Conservation (phyloP, 1,140 invertebrate species). For the Spodoptera litura region DNA sequence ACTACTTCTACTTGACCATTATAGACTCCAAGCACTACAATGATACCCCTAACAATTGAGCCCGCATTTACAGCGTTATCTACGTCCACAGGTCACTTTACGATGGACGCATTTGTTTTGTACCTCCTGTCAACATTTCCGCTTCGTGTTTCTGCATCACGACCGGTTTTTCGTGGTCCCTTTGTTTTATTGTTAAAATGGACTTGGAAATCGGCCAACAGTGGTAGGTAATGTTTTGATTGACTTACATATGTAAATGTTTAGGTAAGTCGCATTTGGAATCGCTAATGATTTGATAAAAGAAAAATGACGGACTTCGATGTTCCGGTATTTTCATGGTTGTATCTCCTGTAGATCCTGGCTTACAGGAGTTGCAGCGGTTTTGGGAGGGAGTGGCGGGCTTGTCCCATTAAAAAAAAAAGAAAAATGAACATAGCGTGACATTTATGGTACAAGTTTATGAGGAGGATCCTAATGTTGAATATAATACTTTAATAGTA, state of each 20-base stretch:
- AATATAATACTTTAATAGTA: too few species aligned
- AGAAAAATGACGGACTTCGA: too few species aligned
- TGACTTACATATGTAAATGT: background rate
- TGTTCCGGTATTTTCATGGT: too few species aligned
- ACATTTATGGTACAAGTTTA: too few species aligned
- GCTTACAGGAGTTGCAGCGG: too few species aligned
- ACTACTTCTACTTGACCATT: background rate
- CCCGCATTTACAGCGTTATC: constrained; percentile 23
- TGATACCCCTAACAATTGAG: constrained; percentile 14
- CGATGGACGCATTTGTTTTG: constrained; percentile 2
- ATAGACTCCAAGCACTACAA: background rate
- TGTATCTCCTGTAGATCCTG: too few species aligned
- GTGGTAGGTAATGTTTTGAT: background rate
- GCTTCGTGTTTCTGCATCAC: constrained; percentile 12
- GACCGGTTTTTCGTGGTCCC: constrained; percentile 13
- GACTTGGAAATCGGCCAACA: constrained; percentile 9
- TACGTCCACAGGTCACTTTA: constrained; percentile 1
- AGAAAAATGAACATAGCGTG: too few species aligned
- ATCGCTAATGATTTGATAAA: background rate
- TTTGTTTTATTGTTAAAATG: constrained; percentile 16
- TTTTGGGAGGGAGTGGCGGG: too few species aligned
- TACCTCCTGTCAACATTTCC: constrained; percentile 17
- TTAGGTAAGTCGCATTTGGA: background rate
- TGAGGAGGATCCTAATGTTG: too few species aligned
- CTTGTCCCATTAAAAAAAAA: too few species aligned